phyloP scores from a whole-genome alignment of 2,888 invertebrate species.

The Acrocyrtus sp. region DNA sequence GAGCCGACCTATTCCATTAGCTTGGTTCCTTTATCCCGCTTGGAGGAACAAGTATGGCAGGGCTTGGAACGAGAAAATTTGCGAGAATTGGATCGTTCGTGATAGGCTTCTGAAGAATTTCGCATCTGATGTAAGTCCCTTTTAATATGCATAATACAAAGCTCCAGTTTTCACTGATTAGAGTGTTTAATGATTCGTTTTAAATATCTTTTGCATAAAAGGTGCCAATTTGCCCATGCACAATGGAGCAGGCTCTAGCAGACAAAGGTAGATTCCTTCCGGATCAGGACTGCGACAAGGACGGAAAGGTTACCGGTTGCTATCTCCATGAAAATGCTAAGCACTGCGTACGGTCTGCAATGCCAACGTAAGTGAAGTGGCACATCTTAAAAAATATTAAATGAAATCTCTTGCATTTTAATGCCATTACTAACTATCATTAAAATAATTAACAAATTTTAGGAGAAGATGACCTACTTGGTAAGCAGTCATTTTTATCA shows the following conservation, averaged over 20 bases:
- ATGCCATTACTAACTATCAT: neutral
- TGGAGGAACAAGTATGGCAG: slow-evolving; percentile 85
- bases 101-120: slow-evolving; percentile 87
- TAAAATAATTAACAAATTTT: too few species aligned
- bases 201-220: slow-evolving; percentile 25
- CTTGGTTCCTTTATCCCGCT: slow-evolving; percentile 91
- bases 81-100: slow-evolving; percentile 89
- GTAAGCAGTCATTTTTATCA: slow-evolving; percentile 74
- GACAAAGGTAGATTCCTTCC: slow-evolving; percentile 95
- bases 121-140: slow-evolving; percentile 73
- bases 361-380: slow-evolving; percentile 85
- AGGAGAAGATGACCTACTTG: slow-evolving; percentile 89
- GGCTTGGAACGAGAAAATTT: slow-evolving; percentile 84
- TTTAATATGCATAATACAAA: neutral
- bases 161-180: too few species aligned
- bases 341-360: slow-evolving; percentile 92
- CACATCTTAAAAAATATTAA: too few species aligned
- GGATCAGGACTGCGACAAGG: slow-evolving; percentile 89
- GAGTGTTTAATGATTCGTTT: neutral
- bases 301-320: slow-evolving; percentile 85
- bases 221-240: slow-evolving; percentile 86
- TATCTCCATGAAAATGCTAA: slow-evolving; percentile 88
- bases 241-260: slow-evolving; percentile 85
- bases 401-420: too few species aligned
- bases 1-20: slow-evolving; percentile 91